A percentile compares a stretch with the other conserved stretches of the same genome.
Evolutionary conservation across 1,140 invertebrate species (phyloP).

Genomic region (Ceratina calcarata): DNA sequence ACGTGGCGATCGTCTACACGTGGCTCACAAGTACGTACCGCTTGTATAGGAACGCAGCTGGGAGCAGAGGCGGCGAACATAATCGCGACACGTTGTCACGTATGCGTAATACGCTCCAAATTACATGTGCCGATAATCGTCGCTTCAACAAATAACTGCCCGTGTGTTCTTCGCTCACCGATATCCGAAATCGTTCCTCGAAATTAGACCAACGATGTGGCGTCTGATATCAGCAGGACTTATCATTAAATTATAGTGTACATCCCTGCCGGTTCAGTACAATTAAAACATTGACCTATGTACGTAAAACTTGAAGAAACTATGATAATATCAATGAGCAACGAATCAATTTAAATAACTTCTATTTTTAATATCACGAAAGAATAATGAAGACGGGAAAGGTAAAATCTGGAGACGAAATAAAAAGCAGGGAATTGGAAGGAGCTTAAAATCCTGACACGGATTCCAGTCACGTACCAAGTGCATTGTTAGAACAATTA

Average conservation of each 20-base stretch:
- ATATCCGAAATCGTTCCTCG: constrained; percentile 33
- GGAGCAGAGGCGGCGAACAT: constrained; percentile 48
- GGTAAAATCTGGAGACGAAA: neutral
- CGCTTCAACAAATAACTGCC: constrained; percentile 63
- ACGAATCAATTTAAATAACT: neutral
- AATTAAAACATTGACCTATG: too few species aligned
- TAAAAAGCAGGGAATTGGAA: neutral
- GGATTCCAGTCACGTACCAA: constrained; percentile 35
- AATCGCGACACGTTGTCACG: constrained; percentile 68
- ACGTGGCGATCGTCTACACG: constrained; percentile 49
- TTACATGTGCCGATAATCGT: constrained; percentile 66
- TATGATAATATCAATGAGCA: neutral
- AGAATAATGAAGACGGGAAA: neutral
- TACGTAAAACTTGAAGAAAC: neutral
- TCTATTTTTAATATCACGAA: neutral
- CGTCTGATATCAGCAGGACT: too few species aligned
- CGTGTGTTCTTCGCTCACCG: constrained; percentile 38
- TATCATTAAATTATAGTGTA: too few species aligned
- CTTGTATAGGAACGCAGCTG: neutral
- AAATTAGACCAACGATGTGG: too few species aligned
- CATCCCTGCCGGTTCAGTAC: too few species aligned
- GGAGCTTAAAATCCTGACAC: neutral
- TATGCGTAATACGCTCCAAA: constrained; percentile 65
- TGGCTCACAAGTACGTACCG: too few species aligned
- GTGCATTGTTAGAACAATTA: constrained; percentile 44